Evolutionary conservation across 2,113 vertebrate species (phyloP), one percentile per base, ranked within the genome.

Genomic region (Poeciliopsis occidentalis): DNA sequence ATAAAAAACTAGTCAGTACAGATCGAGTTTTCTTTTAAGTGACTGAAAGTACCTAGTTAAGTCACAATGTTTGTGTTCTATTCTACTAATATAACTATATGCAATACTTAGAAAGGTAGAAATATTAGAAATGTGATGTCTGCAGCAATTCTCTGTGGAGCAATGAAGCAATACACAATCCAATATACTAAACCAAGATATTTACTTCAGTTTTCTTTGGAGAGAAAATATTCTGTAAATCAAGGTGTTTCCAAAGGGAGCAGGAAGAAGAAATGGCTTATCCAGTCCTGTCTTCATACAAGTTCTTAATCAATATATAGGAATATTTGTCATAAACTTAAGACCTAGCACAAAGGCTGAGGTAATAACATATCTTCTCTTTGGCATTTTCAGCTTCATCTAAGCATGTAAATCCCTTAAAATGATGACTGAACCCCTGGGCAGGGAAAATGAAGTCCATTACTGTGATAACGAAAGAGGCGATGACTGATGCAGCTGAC

Each of bases 401-500:
- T 57, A 37, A 72, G 60, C 74, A 76, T 84, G 80, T 63, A 83
- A 79, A 60, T 1, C 22, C 61, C 27, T 67, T 69, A 65, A 88
- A 87, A 74, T 84, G 83, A 90, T 78, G 78, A 82, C 79, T 73
- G 75, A 73, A 73, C 79, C 76, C 71, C 75, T 78, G 76, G 54
- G 84, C 60, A 64, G 64, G 69, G 70, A 83, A 86, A 89, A 84
- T 84, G 84, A 90, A 89, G 92, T 81, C 77, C 78, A 90, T 93
- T 92, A 92, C 76, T 64, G 81, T 75, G 73, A 88, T 90, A 85
- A 86, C 62, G 63, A 75, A 71, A 51, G 73, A 41, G 68, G 80
- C 60, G 15, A 83, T 91, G 91, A 92, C 87, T 89, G 86, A 94
- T 94, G 89, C 84, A 51, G 89, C 90, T 93, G 91, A 93, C 87